Percentiles rank a stretch among this genome's conserved stretches.
These are phyloP conservation scores for Morone chrysops DNA, from an alignment of 2,113 vertebrate genomes.

Conservation along the genomic window DNA sequence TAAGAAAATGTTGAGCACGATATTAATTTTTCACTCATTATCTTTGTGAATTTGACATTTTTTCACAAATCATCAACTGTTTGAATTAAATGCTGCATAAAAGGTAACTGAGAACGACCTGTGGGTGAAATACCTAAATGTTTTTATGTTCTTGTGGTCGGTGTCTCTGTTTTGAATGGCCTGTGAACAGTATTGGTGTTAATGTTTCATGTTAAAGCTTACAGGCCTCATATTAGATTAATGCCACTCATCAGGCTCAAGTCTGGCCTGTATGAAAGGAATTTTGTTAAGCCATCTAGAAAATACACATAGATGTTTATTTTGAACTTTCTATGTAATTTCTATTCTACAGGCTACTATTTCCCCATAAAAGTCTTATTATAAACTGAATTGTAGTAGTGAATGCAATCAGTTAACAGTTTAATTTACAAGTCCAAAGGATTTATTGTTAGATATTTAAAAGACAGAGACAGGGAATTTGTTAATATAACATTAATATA, in stretches of 20 bases:
- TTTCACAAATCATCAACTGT: neutral
- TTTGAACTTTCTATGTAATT: neutral
- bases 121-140: neutral
- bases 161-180: neutral
- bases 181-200: conserved; percentile 1
- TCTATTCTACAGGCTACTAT: neutral
- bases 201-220: conserved; percentile 3
- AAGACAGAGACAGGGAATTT: neutral
- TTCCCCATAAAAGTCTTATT: neutral
- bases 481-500: conserved; percentile 1
- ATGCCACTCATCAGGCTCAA: conserved; percentile 10
- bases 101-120: neutral
- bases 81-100: neutral
- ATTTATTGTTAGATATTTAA: neutral
- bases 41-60: neutral
- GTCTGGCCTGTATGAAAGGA: conserved; percentile 16
- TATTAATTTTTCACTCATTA: neutral
- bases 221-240: conserved; percentile 40
- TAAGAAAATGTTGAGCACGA: neutral
- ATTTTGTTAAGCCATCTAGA: neutral
- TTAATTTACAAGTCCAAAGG: neutral
- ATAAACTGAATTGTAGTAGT: neutral
- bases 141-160: neutral
- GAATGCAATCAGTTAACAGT: neutral
- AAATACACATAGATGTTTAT: neutral